Evolutionary conservation across 2,888 invertebrate genomes (phyloP), one percentile per base, ranked within the genome.

Genomic region (Callinectes sapidus): DNA sequence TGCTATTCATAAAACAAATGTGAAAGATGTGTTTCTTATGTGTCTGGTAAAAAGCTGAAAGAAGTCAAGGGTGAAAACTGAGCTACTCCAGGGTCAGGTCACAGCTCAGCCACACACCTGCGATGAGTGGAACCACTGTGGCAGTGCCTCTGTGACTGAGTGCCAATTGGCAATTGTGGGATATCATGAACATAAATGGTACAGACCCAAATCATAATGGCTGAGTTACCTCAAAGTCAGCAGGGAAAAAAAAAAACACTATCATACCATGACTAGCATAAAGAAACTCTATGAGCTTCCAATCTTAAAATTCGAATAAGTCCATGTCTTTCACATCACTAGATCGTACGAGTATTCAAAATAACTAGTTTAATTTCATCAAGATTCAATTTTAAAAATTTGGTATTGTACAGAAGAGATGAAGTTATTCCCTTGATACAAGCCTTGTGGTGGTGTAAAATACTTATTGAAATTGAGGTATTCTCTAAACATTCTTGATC

Each of bases 301-400:
- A 77, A 91, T 81, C 81, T 81, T 89, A 88, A 23, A 54, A 55
- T 55, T 87, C 42, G 54, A 48, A 89, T 39, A 85, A 39, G 61
- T 61, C 66, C 66, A 66, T 89, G 89, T 92, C 92, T 92, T 89
- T 89, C 92, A 92, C 92, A 92, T 89, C 66, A 92, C 88, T 93
- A 93, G 77, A 93, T 93, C 86, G 85, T 93, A 93, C 90, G 92
- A 93, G 92, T 93, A 93, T 93, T 93, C 85, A 90, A 93, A 90
- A 90, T 91, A 91, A 89, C 89, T 91, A 91, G 92, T 91, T 71
- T 81, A 35, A 81, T 81, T 89, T 92, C 35, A 61, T 66, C 89
- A 89, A 89, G 85, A 86, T 89, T 85, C n/a, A n/a, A 66, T 66
- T n/a, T 89, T 10, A 91, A 81, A 89, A 66, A 81, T 55, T 91